Evolutionary conservation across 2,113 vertebrate genomes (phyloP), one percentile per base, ranked within the genome.

Genomic region (Serinus canaria): DNA sequence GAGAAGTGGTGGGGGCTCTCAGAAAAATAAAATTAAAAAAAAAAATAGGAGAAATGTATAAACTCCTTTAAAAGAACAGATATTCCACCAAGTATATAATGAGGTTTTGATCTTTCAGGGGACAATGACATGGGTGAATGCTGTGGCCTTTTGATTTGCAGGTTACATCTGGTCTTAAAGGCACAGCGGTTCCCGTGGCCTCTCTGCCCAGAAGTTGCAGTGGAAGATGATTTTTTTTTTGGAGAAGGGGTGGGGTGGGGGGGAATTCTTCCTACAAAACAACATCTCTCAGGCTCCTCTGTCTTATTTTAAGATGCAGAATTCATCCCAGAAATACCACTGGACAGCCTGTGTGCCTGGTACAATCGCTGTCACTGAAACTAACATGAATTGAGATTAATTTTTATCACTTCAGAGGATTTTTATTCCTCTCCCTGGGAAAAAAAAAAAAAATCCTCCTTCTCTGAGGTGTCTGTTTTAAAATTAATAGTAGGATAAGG

Each of bases 1-100:
- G 96, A 96, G 98, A 98, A 98, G 97, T 95, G 96, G 92, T 95
- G 97, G 92, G 95, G 89, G 95, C 95, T 97, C 97, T 41, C 94
- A 96, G 83, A 81, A 95, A 95, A 97, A 98, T 19, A 94, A 90
- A 72, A 89, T 31, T 64, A 87, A 21, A 66, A 39, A 39, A 24
- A 18, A 15, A 74, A 82, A 35, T 41, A 47, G 73, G 97, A 96
- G 93, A 98, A 97, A 98, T 97, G 97, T 94, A 97, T 97, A 98
- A 98, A 98, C 94, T 97, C 96, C 96, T 91, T 97, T 74, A 92
- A 95, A 94, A 96, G 85, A 95, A 19, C 33, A 96, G 96, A 90
- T 89, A 95, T 67, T 62, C 72, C 67, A 96, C 91, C 94, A 95
- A 95, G 95, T 96, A 89, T 83, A 81, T 92, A 94, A 97, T 66